A percentile compares a stretch with the other conserved stretches of the same genome.
phyloP scores from a whole-genome alignment of 2,113 vertebrate species.

The Saimiri boliviensis region DNA sequence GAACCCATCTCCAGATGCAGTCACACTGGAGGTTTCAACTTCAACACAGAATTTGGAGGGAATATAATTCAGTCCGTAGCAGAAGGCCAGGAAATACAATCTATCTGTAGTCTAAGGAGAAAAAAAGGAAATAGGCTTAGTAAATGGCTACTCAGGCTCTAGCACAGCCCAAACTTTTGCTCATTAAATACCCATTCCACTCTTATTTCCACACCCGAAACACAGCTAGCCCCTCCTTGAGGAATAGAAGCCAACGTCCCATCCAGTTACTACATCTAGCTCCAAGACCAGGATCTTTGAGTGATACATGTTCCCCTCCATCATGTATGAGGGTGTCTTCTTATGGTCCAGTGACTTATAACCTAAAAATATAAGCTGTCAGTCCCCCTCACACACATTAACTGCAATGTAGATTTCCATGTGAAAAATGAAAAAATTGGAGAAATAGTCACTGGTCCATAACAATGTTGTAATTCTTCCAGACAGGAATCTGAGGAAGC shows the following conservation, averaged over 20 bases:
- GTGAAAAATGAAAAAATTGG: background rate
- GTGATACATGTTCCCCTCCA: background rate
- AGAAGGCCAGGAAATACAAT: background rate
- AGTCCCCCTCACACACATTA: background rate
- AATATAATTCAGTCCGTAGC: background rate
- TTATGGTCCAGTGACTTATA: background rate
- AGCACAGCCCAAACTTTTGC: background rate
- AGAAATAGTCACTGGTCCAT: background rate
- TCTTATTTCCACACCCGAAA: background rate
- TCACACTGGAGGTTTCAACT: background rate
- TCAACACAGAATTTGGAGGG: background rate
- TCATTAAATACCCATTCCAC: background rate
- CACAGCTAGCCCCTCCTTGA: background rate
- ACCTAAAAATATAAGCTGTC: background rate
- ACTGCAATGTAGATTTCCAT: background rate
- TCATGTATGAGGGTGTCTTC: background rate
- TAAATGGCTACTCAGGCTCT: background rate
- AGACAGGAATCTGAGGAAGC: background rate
- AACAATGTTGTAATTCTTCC: background rate
- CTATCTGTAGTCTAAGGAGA: background rate
- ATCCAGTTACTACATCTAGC: background rate
- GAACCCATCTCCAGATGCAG: background rate
- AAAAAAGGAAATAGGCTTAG: background rate
- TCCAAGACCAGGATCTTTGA: background rate
- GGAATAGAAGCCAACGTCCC: background rate